Conservation (phyloP, 2,113 vertebrate species). For the Falco punctatus region DNA sequence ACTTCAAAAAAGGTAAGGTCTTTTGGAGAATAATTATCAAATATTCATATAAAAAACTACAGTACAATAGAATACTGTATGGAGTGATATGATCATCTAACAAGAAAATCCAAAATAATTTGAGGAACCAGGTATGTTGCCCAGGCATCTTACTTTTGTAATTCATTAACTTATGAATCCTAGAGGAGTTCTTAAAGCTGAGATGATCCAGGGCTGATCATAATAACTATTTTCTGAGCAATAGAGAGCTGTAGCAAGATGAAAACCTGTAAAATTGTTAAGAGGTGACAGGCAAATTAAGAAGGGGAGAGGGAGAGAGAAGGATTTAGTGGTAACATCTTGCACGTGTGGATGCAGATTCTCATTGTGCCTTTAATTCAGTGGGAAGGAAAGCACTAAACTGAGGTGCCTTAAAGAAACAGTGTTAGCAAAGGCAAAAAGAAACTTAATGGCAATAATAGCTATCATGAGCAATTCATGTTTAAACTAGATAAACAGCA, state of each 20-base stretch:
- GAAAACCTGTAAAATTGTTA: neutral
- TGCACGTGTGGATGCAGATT: rapidly evolving
- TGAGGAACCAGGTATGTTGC: neutral
- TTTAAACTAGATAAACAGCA: neutral
- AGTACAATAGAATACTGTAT: neutral
- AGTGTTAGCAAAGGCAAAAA: neutral
- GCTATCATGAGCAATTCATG: neutral
- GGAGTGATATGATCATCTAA: neutral
- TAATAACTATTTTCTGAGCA: neutral
- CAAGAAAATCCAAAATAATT: rapidly evolving
- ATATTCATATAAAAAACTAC: neutral
- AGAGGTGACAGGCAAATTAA: neutral
- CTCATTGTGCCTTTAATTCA: neutral
- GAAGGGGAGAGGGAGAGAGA: neutral
- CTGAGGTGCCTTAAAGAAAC: neutral
- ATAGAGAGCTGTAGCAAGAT: neutral
- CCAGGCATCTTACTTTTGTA: neutral
- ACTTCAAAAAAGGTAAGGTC: neutral
- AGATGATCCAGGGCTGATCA: neutral
- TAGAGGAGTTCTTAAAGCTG: neutral
- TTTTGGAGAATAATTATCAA: neutral
- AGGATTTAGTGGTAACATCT: neutral
- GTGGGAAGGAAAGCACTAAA: neutral
- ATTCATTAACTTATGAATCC: neutral
- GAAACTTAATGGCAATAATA: neutral